Conservation (phyloP, 2,797 vertebrate species). For the Anomalospiza imberbis region DNA sequence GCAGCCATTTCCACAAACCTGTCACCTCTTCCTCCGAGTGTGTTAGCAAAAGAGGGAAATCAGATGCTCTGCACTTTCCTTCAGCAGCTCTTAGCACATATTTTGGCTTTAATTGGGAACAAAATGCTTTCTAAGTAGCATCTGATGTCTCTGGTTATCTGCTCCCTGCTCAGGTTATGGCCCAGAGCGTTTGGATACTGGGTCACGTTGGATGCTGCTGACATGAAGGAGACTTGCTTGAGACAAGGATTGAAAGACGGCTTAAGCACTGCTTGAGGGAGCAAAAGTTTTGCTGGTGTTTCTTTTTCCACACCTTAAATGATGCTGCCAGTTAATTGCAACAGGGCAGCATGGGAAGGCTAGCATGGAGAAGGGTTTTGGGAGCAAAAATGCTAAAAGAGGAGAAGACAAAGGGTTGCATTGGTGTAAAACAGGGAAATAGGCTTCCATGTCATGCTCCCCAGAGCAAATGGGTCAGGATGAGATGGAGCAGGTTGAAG, state of each 20-base stretch:
- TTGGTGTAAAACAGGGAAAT: neutral
- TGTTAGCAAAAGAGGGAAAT: slow-evolving; percentile 31
- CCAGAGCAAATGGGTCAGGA: accelerated
- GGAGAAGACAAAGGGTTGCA: neutral
- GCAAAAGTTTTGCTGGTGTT: neutral
- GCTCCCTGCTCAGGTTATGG: neutral
- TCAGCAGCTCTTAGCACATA: neutral
- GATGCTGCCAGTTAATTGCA: neutral
- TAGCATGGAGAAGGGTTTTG: accelerated
- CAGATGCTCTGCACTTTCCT: slow-evolving; percentile 35
- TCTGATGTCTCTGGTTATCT: slow-evolving; percentile 3
- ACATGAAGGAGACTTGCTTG: neutral
- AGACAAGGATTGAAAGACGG: neutral
- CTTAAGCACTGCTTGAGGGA: neutral
- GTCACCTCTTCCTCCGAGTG: slow-evolving; percentile 4
- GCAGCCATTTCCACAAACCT: slow-evolving; percentile 40
- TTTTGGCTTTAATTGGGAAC: neutral
- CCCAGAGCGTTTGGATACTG: neutral
- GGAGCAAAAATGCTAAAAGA: neutral
- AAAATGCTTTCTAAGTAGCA: slow-evolving; percentile 24
- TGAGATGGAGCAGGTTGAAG: neutral
- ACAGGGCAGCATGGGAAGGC: accelerated
- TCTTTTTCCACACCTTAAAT: neutral
- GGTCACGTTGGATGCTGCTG: neutral
- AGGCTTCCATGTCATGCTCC: accelerated